Evolutionary conservation across 2,113 vertebrate species (phyloP).

Genomic region (Erinaceus europaeus): DNA sequence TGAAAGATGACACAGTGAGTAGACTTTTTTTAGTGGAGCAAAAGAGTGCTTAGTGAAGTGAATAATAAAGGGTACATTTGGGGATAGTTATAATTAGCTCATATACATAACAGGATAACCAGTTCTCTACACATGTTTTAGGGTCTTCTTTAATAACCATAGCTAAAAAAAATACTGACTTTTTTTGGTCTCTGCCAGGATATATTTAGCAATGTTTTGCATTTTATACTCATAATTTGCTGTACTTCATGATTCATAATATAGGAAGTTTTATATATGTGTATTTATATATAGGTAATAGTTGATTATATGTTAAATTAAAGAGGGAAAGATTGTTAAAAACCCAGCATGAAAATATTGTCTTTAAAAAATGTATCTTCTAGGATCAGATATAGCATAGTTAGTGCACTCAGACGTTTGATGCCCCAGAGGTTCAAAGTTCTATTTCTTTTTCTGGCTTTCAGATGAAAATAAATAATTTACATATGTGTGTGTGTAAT

Average conservation of each 20-base stretch:
- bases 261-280: background rate
- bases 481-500: too few relatives aligned
- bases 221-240: background rate
- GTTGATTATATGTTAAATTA: background rate
- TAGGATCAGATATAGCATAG: too few relatives aligned
- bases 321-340: background rate
- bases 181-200: background rate
- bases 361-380: background rate
- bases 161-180: background rate
- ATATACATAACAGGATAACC: background rate
- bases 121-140: background rate
- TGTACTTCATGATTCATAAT: constrained; percentile 11
- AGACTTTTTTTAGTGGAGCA: background rate
- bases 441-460: too few relatives aligned
- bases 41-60: background rate
- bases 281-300: background rate
- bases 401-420: too few relatives aligned
- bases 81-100: background rate
- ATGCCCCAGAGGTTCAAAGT: too few relatives aligned
- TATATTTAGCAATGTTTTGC: constrained; percentile 28
- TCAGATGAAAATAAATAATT: too few relatives aligned
- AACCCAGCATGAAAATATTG: background rate
- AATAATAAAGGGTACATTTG: background rate
- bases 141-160: background rate
- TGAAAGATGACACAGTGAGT: background rate